Base-by-base conservation (phyloP, 2,113 vertebrate species). In the Phylloscopus trochiloides region DNA sequence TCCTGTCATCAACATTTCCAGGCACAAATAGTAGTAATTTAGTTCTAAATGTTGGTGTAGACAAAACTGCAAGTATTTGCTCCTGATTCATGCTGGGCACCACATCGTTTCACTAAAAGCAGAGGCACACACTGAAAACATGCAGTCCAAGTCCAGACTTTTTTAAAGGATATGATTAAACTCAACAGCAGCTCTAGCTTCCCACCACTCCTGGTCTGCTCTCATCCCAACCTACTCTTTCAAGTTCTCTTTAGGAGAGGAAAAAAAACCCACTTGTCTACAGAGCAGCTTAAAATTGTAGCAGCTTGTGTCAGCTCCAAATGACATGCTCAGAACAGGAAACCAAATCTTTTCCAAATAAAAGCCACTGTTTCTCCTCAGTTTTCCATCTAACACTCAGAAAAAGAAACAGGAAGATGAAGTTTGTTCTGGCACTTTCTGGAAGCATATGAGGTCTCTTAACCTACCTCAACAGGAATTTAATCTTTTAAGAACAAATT, bases 271-370 rank as follows among this genome's bases (percentile, higher is more conserved):
- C 97, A 97, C 95, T 97, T 90, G 29, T 96, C 96, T 81, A 73
- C 88, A 96, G 93, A 96, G 84, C 96, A 92, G 96, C 96, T 92
- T 93, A 95, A 96, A 96, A 94, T 92, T 79, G 95, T 43, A 94
- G 94, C 95, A 91, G 96, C 85, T 94, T 96, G 94, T 97, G 96
- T 92, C 89, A 90, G 97, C 97, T 96, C 96, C 97, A 93, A 96
- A 95, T 45, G 95, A 97, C 96, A 89, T 91, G 96, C 91, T 94
- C 91, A 65, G 97, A 95, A 95, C 95, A 97, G 97, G 97, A 98
- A 98, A 97, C 79, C 82, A 14, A 92, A 95, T 92, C 96, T 82
- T 95, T 97, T 93, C 96, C 97, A 97, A 98, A 97, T 94, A 96
- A 97, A 97, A 97, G 94, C 96, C 97, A 97, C 95, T 78, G 92